Evolutionary conservation across 2,888 invertebrate species (phyloP), one percentile per base, ranked within the genome.

Genomic region (Sinohyriopsis cumingii): DNA sequence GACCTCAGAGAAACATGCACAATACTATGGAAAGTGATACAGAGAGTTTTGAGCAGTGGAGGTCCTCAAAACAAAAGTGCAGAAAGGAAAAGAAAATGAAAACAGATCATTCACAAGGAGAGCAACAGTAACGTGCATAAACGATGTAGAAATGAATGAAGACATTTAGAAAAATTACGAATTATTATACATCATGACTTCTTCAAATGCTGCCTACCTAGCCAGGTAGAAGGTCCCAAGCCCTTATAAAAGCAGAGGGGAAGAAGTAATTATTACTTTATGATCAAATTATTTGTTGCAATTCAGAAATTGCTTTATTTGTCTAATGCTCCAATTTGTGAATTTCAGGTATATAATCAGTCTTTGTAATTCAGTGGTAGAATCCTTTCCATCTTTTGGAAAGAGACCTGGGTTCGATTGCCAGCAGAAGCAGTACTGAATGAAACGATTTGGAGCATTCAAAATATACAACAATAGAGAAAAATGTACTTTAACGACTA

Each of bases 161-260:
- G 25, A 60, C n/a, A 19, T 15, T n/a, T 19, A 59, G 12, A 59
- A 59, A 59, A 59, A 59, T 22, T 59, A n/a, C 24, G n/a, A 15
- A 12, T 22, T 22, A n/a, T n/a, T 24, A 22, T 22, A n/a, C 59
- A 25, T 5, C n/a, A 7, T 12, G 12, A 60, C 60, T 55, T 68
- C 63, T 68, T 68, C 63, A 56, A 68, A 63, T 63, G 68, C 68
- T 68, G 57, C 68, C 55, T 62, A 55, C 15, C 55, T 61, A 54
- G 45, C 33, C 65, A 65, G 56, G 5, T 25, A 56, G 63, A 65
- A 70, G 70, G 66, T 66, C 70, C 66, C 20, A 66, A 70, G 70
- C 63, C 70, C 70, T 69, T 65, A 59, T 57, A 70, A 69, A 70
- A 66, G 70, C 63, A 62, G 70, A 70, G 9, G 70, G 70, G 54